These are phyloP conservation scores for Cyanoderma ruficeps DNA, from an alignment of 2,113 vertebrate genomes.

Conservation along the genomic window DNA sequence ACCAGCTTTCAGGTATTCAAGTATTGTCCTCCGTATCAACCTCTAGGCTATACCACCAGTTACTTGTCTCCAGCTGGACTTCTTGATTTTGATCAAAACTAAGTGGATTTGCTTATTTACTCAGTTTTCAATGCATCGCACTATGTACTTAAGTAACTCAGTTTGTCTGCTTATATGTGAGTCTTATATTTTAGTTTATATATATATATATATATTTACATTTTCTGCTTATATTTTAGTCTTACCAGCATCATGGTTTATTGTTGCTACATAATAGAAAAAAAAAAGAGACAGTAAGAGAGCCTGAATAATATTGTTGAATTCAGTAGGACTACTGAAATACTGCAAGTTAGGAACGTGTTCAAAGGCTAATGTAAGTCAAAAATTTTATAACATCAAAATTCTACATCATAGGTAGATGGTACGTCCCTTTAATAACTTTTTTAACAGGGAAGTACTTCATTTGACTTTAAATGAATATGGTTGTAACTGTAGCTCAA, in stretches of 20 bases:
- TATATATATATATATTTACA: too few relatives aligned
- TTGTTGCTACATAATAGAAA: not conserved
- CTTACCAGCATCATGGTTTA: not conserved
- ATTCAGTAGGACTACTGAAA: not conserved
- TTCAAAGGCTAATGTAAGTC: not conserved
- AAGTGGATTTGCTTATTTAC: not conserved
- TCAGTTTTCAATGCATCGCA: not conserved
- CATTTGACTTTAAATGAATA: constrained; percentile 35
- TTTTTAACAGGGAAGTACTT: not conserved
- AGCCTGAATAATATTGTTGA: not conserved
- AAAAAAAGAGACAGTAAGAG: not conserved
- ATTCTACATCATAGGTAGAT: not conserved
- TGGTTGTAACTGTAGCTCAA: constrained; percentile 5
- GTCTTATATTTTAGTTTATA: too few relatives aligned
- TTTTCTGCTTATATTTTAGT: not conserved
- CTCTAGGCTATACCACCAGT: not conserved
- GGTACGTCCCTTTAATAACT: not conserved
- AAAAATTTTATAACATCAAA: not conserved
- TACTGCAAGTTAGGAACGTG: not conserved
- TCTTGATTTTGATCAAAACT: not conserved
- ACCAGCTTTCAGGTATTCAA: not conserved
- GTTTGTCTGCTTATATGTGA: not conserved
- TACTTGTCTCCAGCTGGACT: not conserved
- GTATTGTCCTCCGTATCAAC: not conserved
- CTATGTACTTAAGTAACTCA: not conserved